phyloP scores from a whole-genome alignment of 2,113 vertebrate genomes.

The Amphilophus citrinellus region DNA sequence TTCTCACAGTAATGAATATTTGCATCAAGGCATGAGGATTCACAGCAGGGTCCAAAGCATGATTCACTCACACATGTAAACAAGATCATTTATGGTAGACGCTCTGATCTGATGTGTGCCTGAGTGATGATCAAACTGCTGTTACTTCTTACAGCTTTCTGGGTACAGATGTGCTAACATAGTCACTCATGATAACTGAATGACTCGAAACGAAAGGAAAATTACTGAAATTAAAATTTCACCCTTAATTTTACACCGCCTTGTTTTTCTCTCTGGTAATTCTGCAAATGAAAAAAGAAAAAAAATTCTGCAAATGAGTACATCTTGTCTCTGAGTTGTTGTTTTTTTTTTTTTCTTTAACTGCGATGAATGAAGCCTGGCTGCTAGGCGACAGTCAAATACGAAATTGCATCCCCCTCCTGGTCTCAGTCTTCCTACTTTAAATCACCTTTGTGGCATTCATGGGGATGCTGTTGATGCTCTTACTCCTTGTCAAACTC shows the following conservation, averaged over 20 bases:
- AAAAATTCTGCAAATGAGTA: constrained; percentile 48
- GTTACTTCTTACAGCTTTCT: constrained; percentile 40
- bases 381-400: constrained; percentile 56
- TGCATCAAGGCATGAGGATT: constrained; percentile 20
- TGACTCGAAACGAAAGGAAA: constrained; percentile 51
- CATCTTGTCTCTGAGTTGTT: constrained; percentile 53
- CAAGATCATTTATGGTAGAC: constrained; percentile 39
- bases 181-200: constrained; percentile 62
- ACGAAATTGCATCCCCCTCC: constrained; percentile 24
- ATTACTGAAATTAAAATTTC: constrained; percentile 58
- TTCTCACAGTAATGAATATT: constrained; percentile 36
- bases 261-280: constrained; percentile 35
- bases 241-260: constrained; percentile 51
- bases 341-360: constrained; percentile 27
- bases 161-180: constrained; percentile 44
- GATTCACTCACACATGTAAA: constrained; percentile 50
- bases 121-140: constrained; percentile 51
- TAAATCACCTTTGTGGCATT: constrained; percentile 58
- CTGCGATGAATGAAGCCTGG: constrained; percentile 64
- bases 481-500: constrained; percentile 31
- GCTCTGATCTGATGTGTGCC: constrained; percentile 43
- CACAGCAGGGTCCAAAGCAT: constrained; percentile 25
- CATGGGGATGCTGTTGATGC: constrained; percentile 30
- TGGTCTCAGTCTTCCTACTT: constrained; percentile 27
- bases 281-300: constrained; percentile 32